A percentile compares a stretch with the other conserved stretches of the same genome.
Evolutionary conservation across 2,888 invertebrate species (phyloP).

Genomic region (Apeira syringaria): DNA sequence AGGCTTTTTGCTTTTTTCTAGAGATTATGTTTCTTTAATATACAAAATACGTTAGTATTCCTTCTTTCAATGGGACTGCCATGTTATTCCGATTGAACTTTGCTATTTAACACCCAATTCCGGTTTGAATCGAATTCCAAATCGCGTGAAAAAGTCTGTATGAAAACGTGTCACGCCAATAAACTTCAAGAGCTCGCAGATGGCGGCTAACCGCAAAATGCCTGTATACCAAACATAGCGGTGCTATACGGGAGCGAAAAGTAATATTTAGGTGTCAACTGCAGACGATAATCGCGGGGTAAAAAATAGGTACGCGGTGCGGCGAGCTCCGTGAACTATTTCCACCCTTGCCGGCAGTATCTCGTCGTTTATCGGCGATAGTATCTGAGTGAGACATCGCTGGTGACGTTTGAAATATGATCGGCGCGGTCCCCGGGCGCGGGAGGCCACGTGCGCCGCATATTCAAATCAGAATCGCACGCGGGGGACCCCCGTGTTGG

Average conservation of each 20-base stretch:
- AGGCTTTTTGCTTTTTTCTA: too few species aligned
- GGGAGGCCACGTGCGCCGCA: slow-evolving; percentile 78
- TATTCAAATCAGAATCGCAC: slow-evolving; percentile 83
- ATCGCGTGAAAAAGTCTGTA: slow-evolving; percentile 46
- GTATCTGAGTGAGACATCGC: slow-evolving; percentile 84
- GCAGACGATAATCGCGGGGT: slow-evolving; percentile 80
- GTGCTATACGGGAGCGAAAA: slow-evolving; percentile 58
- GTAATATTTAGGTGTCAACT: slow-evolving; percentile 83
- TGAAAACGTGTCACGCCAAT: slow-evolving; percentile 64
- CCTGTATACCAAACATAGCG: slow-evolving; percentile 50
- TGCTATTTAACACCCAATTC: slow-evolving; percentile 33
- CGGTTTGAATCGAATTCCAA: slow-evolving; percentile 43
- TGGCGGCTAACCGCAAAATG: slow-evolving; percentile 63
- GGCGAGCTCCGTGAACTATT: slow-evolving; percentile 54
- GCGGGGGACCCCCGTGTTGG: slow-evolving; percentile 82
- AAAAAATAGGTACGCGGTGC: slow-evolving; percentile 67
- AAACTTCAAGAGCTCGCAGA: slow-evolving; percentile 65
- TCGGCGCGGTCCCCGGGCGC: slow-evolving; percentile 75
- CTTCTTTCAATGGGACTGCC: slow-evolving; percentile 19
- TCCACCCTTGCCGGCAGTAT: slow-evolving; percentile 71
- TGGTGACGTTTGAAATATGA: slow-evolving; percentile 84
- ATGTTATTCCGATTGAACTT: slow-evolving; percentile 26
- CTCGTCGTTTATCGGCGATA: slow-evolving; percentile 79
- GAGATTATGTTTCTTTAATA: too few species aligned
- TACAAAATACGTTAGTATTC: not conserved